These are phyloP conservation scores for Oncorhynchus mykiss DNA, from an alignment of 2,113 vertebrate genomes.

Conservation along the genomic window DNA sequence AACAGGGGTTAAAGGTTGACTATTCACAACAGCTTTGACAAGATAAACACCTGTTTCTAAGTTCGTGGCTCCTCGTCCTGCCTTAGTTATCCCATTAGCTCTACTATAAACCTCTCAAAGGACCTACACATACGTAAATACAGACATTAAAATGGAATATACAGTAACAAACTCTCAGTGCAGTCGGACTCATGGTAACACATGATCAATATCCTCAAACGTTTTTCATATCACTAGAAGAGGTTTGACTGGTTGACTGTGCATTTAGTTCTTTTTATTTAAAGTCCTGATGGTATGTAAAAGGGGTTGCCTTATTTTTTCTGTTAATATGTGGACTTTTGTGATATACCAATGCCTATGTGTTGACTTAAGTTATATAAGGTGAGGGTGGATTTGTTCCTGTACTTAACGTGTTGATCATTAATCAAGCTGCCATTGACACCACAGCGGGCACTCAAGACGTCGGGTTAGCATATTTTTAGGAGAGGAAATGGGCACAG, in stretches of 20 bases:
- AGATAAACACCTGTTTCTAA: constrained; percentile 86
- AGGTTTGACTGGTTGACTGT: constrained; percentile 20
- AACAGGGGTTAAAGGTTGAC: constrained; percentile 84
- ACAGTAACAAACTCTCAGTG: background rate
- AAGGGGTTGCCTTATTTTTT: constrained; percentile 54
- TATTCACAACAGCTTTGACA: constrained; percentile 85
- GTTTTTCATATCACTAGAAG: too few species aligned
- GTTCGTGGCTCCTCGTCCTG: constrained; percentile 31
- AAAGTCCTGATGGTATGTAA: constrained; percentile 20
- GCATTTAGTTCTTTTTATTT: constrained; percentile 20
- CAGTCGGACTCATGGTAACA: constrained; percentile 25
- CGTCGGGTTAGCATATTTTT: constrained; percentile 61
- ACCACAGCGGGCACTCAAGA: constrained; percentile 36
- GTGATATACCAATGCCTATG: constrained; percentile 8
- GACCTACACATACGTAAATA: constrained; percentile 56
- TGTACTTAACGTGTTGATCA: constrained; percentile 29
- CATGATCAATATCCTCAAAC: background rate
- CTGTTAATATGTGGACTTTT: constrained; percentile 34
- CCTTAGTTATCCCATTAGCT: constrained; percentile 67
- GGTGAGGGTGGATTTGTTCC: constrained; percentile 38
- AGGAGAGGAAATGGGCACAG: constrained; percentile 54
- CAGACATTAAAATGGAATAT: constrained; percentile 60
- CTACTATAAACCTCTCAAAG: constrained; percentile 62
- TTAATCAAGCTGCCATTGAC: constrained; percentile 41
- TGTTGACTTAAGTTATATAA: background rate